These are phyloP conservation scores for Zaprionus nigranus DNA, from an alignment of 1,140 invertebrate species.

Conservation along the genomic window DNA sequence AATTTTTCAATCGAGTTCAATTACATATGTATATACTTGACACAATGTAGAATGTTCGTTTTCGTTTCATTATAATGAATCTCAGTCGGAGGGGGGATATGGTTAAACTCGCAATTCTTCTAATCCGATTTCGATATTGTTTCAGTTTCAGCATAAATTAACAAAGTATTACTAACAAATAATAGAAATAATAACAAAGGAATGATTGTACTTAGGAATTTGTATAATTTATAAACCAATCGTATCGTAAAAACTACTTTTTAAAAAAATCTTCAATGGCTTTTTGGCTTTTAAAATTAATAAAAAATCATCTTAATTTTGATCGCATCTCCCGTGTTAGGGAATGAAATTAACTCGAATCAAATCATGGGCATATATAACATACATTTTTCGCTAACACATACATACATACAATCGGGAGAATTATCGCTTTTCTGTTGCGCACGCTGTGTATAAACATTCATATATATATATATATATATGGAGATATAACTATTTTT, in stretches of 20 bases:
- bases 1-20: slow-evolving; percentile 7
- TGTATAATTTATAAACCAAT: slow-evolving; percentile 44
- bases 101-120: not conserved
- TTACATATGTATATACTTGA: slow-evolving; percentile 5
- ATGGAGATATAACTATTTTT: slow-evolving; percentile 30
- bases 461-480: slow-evolving; percentile 31
- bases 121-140: not conserved
- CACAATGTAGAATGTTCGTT: not conserved
- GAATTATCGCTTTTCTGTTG: slow-evolving; percentile 18
- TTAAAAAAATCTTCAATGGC: slow-evolving; percentile 53
- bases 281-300: slow-evolving; percentile 45
- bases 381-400: slow-evolving; percentile 11
- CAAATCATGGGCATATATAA: slow-evolving; percentile 3
- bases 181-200: not conserved
- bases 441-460: slow-evolving; percentile 28
- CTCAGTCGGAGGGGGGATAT: slow-evolving; percentile 1
- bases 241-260: slow-evolving; percentile 29
- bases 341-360: slow-evolving; percentile 27
- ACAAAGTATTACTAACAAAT: slow-evolving; percentile 1
- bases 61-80: slow-evolving; percentile 2
- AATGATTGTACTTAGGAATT: slow-evolving; percentile 37
- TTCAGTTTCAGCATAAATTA: not conserved
- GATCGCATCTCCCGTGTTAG: slow-evolving; percentile 19
- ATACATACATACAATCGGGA: slow-evolving; percentile 30
- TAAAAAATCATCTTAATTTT: slow-evolving; percentile 38